Base-by-base conservation (phyloP, 2,888 invertebrate species). In the Epicampocera succincta region DNA sequence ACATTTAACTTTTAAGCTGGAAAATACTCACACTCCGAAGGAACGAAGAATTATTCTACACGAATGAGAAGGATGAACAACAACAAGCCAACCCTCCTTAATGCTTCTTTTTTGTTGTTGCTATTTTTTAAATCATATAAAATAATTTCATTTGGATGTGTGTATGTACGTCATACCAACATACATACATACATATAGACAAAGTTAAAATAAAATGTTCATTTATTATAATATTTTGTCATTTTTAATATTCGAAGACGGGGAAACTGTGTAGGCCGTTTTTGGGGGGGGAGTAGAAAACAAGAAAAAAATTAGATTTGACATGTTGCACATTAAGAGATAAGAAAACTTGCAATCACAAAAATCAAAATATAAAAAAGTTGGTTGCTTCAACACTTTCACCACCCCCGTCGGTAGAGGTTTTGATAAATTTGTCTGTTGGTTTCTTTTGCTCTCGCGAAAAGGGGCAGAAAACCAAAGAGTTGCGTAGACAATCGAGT, bases 271-370 rank as follows among this genome's bases (percentile, higher is more conserved):
- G 33, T 54, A n/a, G 29, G n/a, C 17, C 5, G 33, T 33, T 33
- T 25, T 33, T 8, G 33, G 33, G 33, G 33, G 77, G 71, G 54
- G 44, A 69, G 68, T 40, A 44, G 17, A 60, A 61, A 79, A 72
- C 38, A 61, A 54, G 19, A n/a, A 44, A 40, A 65, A 83, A 80
- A 85, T 84, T 84, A 81, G 68, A 84, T 85, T 85, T 84, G 83
- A 84, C 80, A 84, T 85, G 84, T 81, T 83, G 84, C 84, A 79
- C 79, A 84, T 84, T 74, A 58, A 58, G 42, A 79, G 83, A 83
- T 84, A 79, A 84, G 66, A 76, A 71, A 69, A 48, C 19, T 66
- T 21, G 29, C 25, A 40, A 75, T 75, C 60, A 76, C 61, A 60
- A 50, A 58, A 42, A 42, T 19, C 42, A 71, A 66, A 5, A 65